Base-by-base conservation (phyloP, 2,888 invertebrate species). In the Pachydiplax longipennis region DNA sequence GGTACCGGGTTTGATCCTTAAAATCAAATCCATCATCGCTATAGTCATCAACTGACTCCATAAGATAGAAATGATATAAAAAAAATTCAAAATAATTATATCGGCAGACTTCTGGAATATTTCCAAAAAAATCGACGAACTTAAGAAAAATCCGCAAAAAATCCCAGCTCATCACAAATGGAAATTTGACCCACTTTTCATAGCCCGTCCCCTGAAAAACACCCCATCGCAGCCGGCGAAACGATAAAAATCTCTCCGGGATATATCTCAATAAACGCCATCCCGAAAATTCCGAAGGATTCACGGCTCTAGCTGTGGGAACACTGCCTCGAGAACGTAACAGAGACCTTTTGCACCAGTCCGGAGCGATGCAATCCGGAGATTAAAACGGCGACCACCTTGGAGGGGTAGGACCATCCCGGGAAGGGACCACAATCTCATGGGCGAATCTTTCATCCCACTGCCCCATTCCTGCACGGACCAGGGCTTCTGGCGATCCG, bases 331-430 rank as follows among this genome's bases (percentile, higher is more conserved):
- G 83, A 53, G 83, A 53, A 83, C 53, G 53, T 83, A 83, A 53
- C 48, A 40, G 58, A 87, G 58, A 87, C 83, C 58, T 87, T 87
- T 87, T 87, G 83, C 83, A 87, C 53, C 18, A 22, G 61, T n/a
- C 53, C 13, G 25, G 35, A 58, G 58, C 83, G 83, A 87, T 87
- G 83, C 83, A 87, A 58, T 87, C 58, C 22, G 18, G 35, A 87
- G 53, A 87, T 87, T 87, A 87, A 58, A 37, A 73, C 10, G 31
- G 25, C 73, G 73, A 73, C 73, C 73, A 73, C 73, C 37, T 61
- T 35, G 40, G 40, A 18, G 81, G 81, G 37, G 80, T 2, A 80
- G 80, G 61, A 61, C 61, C 61, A n/a, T 18, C 65, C 65, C 25
- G 35, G 18, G 80, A 80, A 81, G 81, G 81, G 37, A 10, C 81